Evolutionary conservation across 2,797 vertebrate genomes (phyloP).

Genomic region (Xenops minutus): DNA sequence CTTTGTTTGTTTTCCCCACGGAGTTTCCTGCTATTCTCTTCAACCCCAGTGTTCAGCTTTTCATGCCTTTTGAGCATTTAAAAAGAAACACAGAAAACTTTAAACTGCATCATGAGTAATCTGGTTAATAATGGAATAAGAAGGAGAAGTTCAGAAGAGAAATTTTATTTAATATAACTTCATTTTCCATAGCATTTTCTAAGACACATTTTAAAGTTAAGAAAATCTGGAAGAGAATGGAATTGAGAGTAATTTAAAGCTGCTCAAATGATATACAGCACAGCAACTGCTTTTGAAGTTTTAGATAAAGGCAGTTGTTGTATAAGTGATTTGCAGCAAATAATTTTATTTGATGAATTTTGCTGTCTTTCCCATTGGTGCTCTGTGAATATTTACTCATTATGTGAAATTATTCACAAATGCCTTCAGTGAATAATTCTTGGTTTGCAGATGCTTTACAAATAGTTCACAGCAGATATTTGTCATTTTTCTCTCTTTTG

Average conservation of each 20-base stretch:
- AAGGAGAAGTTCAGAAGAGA: not conserved
- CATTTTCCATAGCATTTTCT: not conserved
- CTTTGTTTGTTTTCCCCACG: not conserved
- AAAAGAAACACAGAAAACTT: not conserved
- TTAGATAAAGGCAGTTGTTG: not conserved
- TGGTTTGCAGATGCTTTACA: not conserved
- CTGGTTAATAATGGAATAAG: not conserved
- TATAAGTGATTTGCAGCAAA: slow-evolving; percentile 4
- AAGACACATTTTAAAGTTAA: not conserved
- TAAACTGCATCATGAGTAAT: not conserved
- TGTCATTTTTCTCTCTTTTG: not conserved
- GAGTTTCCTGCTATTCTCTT: not conserved
- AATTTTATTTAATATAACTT: not conserved
- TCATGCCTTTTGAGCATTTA: not conserved
- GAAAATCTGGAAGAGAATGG: not conserved
- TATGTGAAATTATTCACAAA: slow-evolving; percentile 24
- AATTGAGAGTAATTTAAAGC: not conserved
- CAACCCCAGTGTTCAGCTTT: not conserved
- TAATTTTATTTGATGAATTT: slow-evolving; percentile 24
- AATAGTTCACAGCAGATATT: not conserved
- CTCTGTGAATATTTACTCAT: slow-evolving; percentile 24
- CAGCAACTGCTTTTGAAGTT: not conserved
- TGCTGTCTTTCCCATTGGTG: not conserved
- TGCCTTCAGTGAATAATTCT: slow-evolving; percentile 22
- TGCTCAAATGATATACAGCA: not conserved